Conservation (phyloP, 1,140 invertebrate species). For the Drosophila lacteicornis region DNA sequence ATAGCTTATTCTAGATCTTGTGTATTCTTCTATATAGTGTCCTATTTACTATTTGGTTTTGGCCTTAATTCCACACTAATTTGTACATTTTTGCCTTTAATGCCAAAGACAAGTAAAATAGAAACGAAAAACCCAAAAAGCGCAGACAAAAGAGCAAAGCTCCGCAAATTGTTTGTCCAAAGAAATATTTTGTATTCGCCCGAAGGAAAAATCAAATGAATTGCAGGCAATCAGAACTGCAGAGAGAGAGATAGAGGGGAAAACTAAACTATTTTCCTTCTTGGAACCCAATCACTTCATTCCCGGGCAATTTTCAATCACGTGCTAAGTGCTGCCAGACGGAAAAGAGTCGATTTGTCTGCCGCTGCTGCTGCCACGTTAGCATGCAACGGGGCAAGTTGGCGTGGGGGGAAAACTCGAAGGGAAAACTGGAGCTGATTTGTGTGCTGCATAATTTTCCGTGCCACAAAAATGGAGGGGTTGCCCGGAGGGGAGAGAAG, state of each 20-base stretch:
- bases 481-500: neutral
- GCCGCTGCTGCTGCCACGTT: constrained; percentile 56
- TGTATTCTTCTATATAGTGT: constrained; percentile 13
- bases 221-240: constrained; percentile 55
- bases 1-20: constrained; percentile 15
- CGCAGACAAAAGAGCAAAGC: constrained; percentile 46
- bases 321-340: constrained; percentile 77
- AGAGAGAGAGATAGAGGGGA: neutral
- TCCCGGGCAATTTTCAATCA: constrained; percentile 77
- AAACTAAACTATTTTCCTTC: constrained; percentile 29
- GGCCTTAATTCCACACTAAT: constrained; percentile 77
- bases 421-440: constrained; percentile 54
- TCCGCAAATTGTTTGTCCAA: constrained; percentile 49
- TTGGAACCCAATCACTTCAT: constrained; percentile 72
- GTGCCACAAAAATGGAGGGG: constrained; percentile 43
- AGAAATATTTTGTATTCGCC: constrained; percentile 34
- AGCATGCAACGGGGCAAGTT: constrained; percentile 57
- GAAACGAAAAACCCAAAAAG: constrained; percentile 40
- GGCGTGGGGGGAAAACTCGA: neutral
- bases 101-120: constrained; percentile 65
- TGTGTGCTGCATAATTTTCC: constrained; percentile 74
- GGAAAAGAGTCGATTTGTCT: constrained; percentile 75
- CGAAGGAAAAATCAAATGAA: constrained; percentile 51
- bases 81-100: constrained; percentile 76
- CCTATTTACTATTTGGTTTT: constrained; percentile 42